These are phyloP conservation scores for Chrysocyon brachyurus DNA, from an alignment of 2,797 vertebrate species.

Conservation along the genomic window DNA sequence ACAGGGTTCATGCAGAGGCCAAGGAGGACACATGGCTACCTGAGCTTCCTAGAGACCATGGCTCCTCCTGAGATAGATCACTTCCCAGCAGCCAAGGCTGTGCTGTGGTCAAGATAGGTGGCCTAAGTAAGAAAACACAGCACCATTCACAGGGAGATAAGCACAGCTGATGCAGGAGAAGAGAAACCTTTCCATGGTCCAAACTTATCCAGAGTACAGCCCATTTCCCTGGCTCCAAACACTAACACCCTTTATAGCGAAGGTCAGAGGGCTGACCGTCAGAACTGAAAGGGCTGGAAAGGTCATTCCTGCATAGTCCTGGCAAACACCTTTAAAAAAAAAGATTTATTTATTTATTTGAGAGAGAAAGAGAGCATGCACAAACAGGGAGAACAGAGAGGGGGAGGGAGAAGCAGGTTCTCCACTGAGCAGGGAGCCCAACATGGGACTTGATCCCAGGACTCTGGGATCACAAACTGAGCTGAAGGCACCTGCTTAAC, in stretches of 20 bases:
- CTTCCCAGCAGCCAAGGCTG: not conserved
- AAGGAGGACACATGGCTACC: slow-evolving; percentile 77
- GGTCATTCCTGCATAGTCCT: not conserved
- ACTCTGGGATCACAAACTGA: no score
- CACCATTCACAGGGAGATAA: slow-evolving; percentile 54
- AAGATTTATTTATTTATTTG: no score
- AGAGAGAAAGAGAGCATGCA: no score
- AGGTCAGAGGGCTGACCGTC: not conserved
- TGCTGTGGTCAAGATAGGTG: slow-evolving; percentile 64
- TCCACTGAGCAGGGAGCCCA: no score
- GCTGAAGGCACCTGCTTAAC: no score
- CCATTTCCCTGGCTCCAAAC: not conserved
- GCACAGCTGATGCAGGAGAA: slow-evolving; percentile 34
- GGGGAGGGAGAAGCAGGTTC: no score
- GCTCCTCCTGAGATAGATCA: slow-evolving; percentile 79
- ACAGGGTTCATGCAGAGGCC: not conserved
- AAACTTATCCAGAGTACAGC: slow-evolving; percentile 69
- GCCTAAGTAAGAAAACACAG: slow-evolving; percentile 80
- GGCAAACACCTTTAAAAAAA: not conserved
- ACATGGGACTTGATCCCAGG: no score
- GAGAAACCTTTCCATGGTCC: slow-evolving; percentile 71
- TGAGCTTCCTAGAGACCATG: slow-evolving; percentile 64
- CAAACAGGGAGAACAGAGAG: no score
- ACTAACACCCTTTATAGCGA: not conserved
- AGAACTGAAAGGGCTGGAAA: not conserved